Evolutionary conservation across 2,797 vertebrate species (phyloP).

Genomic region (Tenualosa thibaudeaui): DNA sequence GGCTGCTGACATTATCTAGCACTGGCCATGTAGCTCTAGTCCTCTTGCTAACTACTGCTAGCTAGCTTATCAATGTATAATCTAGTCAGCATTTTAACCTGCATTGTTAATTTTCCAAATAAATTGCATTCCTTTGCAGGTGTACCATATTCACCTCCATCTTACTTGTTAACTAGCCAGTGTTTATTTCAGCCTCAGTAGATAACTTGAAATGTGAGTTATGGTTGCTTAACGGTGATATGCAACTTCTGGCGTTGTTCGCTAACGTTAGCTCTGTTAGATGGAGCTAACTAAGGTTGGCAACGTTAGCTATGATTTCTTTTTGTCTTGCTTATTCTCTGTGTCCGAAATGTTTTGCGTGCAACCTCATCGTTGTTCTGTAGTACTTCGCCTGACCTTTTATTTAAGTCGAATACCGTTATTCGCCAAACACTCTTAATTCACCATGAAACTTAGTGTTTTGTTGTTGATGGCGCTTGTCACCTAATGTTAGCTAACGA

Average conservation of each 20-base stretch:
- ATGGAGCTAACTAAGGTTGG: not conserved
- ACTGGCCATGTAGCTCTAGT: slow-evolving; percentile 60
- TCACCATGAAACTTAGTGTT: not conserved
- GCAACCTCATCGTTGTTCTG: not conserved
- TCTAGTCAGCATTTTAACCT: not conserved
- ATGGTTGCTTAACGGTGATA: not conserved
- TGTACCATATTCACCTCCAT: not conserved
- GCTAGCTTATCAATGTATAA: not conserved
- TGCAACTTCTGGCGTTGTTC: slow-evolving; percentile 13
- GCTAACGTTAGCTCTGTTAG: not conserved
- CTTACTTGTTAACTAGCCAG: not conserved
- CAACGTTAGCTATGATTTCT: not conserved
- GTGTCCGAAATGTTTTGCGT: not conserved
- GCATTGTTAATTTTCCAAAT: not conserved
- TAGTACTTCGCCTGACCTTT: not conserved
- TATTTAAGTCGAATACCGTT: not conserved
- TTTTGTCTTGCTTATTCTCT: not conserved
- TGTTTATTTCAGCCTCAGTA: not conserved
- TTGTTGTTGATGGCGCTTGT: not conserved
- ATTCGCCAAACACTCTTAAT: not conserved
- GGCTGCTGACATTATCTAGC: slow-evolving; percentile 47
- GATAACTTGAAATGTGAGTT: not conserved
- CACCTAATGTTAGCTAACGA: not conserved
- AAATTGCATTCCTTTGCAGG: not conserved
- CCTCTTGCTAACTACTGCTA: slow-evolving; percentile 18